Conservation (phyloP, 2,888 invertebrate genomes). For the Choreutis nemorana region DNA sequence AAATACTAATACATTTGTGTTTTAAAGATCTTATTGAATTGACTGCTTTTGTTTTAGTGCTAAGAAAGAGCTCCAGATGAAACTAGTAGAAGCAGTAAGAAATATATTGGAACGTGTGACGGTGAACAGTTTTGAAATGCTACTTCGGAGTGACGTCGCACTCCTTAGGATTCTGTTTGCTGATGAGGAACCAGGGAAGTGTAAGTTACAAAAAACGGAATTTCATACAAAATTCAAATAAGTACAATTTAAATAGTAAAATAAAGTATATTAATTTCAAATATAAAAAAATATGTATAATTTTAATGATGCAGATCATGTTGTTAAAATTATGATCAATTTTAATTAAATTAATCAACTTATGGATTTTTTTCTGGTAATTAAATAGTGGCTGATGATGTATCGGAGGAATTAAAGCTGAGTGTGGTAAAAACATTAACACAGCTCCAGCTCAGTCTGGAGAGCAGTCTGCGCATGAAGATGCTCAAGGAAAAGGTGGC, state of each 20-base stretch:
- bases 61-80: conserved; percentile 53
- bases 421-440: conserved; percentile 63
- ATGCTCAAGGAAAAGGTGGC: conserved; percentile 59
- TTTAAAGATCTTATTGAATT: too few species aligned
- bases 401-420: conserved; percentile 71
- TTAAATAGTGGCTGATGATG: conserved; percentile 64
- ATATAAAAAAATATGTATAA: too few species aligned
- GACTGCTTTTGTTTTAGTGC: conserved; percentile 22
- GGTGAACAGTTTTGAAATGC: conserved; percentile 56
- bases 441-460: conserved; percentile 50
- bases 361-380: neutral
- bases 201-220: too few species aligned
- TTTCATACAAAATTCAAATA: too few species aligned
- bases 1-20: too few species aligned
- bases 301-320: neutral
- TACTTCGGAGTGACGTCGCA: conserved; percentile 61
- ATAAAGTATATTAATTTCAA: too few species aligned
- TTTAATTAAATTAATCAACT: conserved; percentile 3
- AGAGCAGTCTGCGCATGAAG: conserved; percentile 65
- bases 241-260: too few species aligned
- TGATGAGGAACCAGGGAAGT: conserved; percentile 46
- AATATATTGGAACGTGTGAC: conserved; percentile 50
- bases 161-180: conserved; percentile 66
- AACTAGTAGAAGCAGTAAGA: conserved; percentile 56
- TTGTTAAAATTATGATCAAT: conserved; percentile 7